phyloP scores from a whole-genome alignment of 1,140 invertebrate genomes.

The Drosophila sproati region DNA sequence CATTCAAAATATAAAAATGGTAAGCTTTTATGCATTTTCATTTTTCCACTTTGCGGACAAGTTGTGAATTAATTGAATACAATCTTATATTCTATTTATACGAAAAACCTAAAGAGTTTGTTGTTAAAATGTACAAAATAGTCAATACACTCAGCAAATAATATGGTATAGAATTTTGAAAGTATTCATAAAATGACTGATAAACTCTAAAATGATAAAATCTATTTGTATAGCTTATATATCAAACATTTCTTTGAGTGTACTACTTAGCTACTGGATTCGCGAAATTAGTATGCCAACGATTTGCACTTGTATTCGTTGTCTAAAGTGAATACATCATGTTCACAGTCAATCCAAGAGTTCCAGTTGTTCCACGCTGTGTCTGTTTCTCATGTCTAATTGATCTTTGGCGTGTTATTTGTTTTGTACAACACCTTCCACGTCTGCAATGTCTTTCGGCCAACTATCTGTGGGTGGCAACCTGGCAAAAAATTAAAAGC shows the following conservation, averaged over 20 bases:
- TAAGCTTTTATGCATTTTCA: constrained; percentile 28
- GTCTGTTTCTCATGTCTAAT: constrained; percentile 53
- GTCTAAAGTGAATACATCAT: constrained; percentile 22
- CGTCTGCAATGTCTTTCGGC: constrained; percentile 22
- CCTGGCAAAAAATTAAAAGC: constrained; percentile 41
- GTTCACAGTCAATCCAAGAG: constrained; percentile 46
- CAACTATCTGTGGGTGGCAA: constrained; percentile 43
- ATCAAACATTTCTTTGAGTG: not conserved
- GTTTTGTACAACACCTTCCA: constrained; percentile 51
- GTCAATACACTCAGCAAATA: not conserved
- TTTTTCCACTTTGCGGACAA: constrained; percentile 17
- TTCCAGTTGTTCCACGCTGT: constrained; percentile 39
- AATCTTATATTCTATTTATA: constrained; percentile 2
- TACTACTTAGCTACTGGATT: constrained; percentile 21
- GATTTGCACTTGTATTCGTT: constrained; percentile 1
- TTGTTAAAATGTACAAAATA: not conserved
- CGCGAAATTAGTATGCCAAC: constrained; percentile 1
- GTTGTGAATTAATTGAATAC: constrained; percentile 21
- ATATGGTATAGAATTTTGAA: not conserved
- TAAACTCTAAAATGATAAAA: too few species aligned
- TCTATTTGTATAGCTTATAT: not conserved
- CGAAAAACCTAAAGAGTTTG: not conserved
- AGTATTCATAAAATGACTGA: too few species aligned
- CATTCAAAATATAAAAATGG: constrained; percentile 45
- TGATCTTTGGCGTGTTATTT: constrained; percentile 58